Evolutionary conservation across 2,113 vertebrate genomes (phyloP), one percentile per base, ranked within the genome.

Genomic region (Anhinga anhinga): DNA sequence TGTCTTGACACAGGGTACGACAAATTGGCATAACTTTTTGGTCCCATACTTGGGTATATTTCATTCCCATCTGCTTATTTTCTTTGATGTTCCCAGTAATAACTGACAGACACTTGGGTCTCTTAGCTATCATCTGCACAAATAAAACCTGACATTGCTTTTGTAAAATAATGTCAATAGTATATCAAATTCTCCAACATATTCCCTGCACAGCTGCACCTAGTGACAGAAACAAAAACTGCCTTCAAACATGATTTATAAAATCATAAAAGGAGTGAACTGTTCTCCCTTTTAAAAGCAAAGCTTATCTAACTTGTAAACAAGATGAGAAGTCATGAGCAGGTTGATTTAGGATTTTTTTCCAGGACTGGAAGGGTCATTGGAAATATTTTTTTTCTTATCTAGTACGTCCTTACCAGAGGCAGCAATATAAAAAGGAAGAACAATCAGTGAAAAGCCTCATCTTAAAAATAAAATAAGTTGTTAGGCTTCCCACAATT

Each of bases 151-250:
- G 96, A 96, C 95, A 95, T 21, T 45, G 49, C 87, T 95, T 97
- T 97, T 92, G 97, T 94, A 95, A 97, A 97, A 88, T 97, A 97
- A 94, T 92, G 93, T 95, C 97, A 97, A 92, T 96, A 86, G 74
- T 96, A 86, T 76, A 96, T 97, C 90, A 97, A 93, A 94, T 97
- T 97, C 72, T 95, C 81, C 73, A 86, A 32, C 76, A 71, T 73
- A 91, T 61, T 87, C 70, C 91, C 83, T 53, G 63, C 50, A 83
- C 96, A 98, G 88, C 82, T 97, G 96, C 86, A 90, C 52, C 55
- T 89, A 97, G 62, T 77, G 58, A 94, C 85, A 94, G 84, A 96
- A 95, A 94, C 85, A 96, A 95, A 97, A 88, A 78, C 61, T 73
- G 81, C 86, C 74, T 96, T 97, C 93, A 91, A 67, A 94, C 22